Evolutionary conservation across 2,113 vertebrate species (phyloP).

Genomic region (Hirundichthys speculiger): DNA sequence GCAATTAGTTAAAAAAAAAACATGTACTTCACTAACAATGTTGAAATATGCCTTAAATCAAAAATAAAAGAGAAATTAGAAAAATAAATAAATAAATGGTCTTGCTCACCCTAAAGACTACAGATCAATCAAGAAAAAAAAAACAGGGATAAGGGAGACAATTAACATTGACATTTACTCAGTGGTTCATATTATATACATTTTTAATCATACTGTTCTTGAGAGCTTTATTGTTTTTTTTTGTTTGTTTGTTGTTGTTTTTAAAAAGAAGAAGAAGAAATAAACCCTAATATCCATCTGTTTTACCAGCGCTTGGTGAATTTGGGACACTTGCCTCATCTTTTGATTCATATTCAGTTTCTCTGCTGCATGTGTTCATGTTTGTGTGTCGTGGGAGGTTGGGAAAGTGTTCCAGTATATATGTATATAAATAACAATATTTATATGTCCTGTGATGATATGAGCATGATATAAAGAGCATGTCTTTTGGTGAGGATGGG

Average conservation of each 20-base stretch:
- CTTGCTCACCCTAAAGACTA: too few relatives aligned
- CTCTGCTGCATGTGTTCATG: not conserved
- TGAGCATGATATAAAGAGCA: slow-evolving; percentile 1
- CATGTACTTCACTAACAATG: too few relatives aligned
- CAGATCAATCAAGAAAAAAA: too few relatives aligned
- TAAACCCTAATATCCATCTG: slow-evolving; percentile 29
- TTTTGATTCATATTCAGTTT: slow-evolving; percentile 26
- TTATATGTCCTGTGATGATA: slow-evolving; percentile 5
- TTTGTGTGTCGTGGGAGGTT: not conserved
- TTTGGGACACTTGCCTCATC: slow-evolving; percentile 50
- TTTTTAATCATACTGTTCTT: slow-evolving; percentile 8
- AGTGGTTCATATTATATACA: too few relatives aligned
- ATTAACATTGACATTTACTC: too few relatives aligned
- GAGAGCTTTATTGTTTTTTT: too few relatives aligned
- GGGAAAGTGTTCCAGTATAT: not conserved
- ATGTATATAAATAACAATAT: slow-evolving; percentile 5
- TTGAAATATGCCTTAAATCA: too few relatives aligned
- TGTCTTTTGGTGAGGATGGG: slow-evolving; percentile 4
- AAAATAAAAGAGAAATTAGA: too few relatives aligned
- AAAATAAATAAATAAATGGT: too few relatives aligned
- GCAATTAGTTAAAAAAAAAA: too few relatives aligned
- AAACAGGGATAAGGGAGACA: too few relatives aligned
- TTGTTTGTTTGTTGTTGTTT: too few relatives aligned
- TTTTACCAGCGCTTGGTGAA: slow-evolving; percentile 19
- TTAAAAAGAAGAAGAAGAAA: not conserved